These are phyloP conservation scores for Xyliphius kryptos DNA, from an alignment of 2,113 vertebrate genomes.

Conservation along the genomic window DNA sequence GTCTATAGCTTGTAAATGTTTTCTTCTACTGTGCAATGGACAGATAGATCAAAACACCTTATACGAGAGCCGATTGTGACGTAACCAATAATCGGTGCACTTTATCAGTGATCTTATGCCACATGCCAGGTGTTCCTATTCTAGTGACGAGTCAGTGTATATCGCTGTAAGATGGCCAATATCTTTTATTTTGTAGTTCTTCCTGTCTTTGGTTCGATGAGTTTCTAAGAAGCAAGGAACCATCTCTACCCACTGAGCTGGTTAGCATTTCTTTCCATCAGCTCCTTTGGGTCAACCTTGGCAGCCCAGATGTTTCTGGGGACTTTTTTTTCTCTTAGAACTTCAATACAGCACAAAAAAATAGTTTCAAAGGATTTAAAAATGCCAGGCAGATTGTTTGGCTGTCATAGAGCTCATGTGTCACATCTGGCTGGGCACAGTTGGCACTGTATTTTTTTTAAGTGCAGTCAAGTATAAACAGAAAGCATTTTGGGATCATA, in stretches of 20 bases:
- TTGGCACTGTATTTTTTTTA: not conserved
- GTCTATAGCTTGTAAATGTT: too few relatives aligned
- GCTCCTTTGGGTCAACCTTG: not conserved
- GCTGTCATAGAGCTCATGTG: slow-evolving; percentile 4
- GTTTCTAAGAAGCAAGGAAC: not conserved
- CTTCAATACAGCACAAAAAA: not conserved
- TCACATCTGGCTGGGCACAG: not conserved
- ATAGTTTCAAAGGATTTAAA: not conserved
- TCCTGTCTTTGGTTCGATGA: not conserved
- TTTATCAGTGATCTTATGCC: too few relatives aligned
- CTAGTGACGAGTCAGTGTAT: too few relatives aligned
- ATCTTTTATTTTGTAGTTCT: not conserved
- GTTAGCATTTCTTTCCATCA: not conserved
- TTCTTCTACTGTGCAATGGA: too few relatives aligned
- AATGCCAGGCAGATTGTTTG: slow-evolving; percentile 9
- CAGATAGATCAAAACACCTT: too few relatives aligned
- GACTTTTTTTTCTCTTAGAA: not conserved
- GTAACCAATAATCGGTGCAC: too few relatives aligned
- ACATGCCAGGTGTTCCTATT: too few relatives aligned
- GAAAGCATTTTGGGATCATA: not conserved
- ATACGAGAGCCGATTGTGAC: too few relatives aligned
- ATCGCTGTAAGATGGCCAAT: not conserved
- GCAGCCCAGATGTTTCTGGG: not conserved
- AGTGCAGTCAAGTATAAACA: not conserved
- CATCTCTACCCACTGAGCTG: too few relatives aligned